Percentiles rank a stretch among this genome's conserved stretches.
Conservation (phyloP, 2,888 invertebrate species). For the Azorinus chamasolen region DNA sequence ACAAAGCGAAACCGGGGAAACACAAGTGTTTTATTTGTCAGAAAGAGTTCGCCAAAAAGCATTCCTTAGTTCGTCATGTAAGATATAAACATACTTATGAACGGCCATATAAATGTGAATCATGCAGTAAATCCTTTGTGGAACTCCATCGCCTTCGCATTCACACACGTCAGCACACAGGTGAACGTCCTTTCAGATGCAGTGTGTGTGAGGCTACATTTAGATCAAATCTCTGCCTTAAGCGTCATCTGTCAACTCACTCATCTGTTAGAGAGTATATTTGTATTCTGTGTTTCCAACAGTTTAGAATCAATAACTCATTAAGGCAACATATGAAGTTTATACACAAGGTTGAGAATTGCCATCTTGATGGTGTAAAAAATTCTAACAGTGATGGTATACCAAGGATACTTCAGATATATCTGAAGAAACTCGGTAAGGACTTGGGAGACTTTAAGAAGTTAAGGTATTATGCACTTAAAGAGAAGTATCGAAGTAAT, state of each 20-base stretch:
- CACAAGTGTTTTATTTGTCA: background rate
- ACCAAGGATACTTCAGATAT: too few relatives aligned
- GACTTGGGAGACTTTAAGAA: too few relatives aligned
- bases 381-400: too few relatives aligned
- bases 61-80: background rate
- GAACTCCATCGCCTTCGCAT: background rate
- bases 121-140: background rate
- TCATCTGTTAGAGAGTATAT: slow-evolving; percentile 1
- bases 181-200: background rate
- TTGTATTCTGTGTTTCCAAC: slow-evolving; percentile 5
- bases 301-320: background rate
- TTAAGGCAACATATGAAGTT: background rate
- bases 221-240: background rate
- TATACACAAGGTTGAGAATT: too few relatives aligned
- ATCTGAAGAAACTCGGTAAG: too few relatives aligned
- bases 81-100: slow-evolving; percentile 11
- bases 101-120: background rate
- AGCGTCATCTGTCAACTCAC: background rate
- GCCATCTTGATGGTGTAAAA: too few relatives aligned
- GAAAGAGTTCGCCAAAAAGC: background rate
- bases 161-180: background rate
- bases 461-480: too few relatives aligned
- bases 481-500: too few relatives aligned
- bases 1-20: too few relatives aligned
- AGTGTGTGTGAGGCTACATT: background rate